Conservation (phyloP, 1,140 invertebrate genomes). For the Melanaphis sacchari region DNA sequence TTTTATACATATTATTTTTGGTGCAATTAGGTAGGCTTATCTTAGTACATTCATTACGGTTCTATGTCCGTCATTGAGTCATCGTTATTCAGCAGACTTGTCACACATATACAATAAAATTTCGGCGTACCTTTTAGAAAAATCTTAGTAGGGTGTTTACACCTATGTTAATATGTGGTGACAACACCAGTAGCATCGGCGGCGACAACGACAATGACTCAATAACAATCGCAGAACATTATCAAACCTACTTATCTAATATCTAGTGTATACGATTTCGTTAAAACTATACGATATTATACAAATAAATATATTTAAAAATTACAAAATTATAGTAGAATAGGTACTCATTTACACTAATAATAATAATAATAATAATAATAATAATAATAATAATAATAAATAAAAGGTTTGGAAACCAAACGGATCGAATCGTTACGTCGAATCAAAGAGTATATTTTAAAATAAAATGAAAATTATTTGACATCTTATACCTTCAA, state of each 20-base stretch:
- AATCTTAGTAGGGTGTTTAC: not conserved
- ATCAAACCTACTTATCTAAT: slow-evolving; percentile 47
- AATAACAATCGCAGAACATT: not conserved
- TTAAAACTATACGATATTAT: slow-evolving; percentile 41
- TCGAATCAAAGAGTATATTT: not conserved
- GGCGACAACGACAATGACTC: not conserved
- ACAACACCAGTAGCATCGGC: not conserved
- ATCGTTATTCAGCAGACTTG: not conserved
- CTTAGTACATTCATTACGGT: slow-evolving; percentile 38
- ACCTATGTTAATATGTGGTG: not conserved
- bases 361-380: slow-evolving; percentile 32
- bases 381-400: slow-evolving; percentile 45
- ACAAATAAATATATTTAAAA: slow-evolving; percentile 51
- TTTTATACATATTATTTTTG: slow-evolving; percentile 50
- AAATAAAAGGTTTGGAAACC: slow-evolving; percentile 36
- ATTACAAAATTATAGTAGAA: slow-evolving; percentile 50
- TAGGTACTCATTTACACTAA: slow-evolving; percentile 47
- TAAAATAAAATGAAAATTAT: not conserved
- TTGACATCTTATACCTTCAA: slow-evolving; percentile 3
- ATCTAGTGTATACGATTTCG: slow-evolving; percentile 27
- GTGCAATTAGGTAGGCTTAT: slow-evolving; percentile 54
- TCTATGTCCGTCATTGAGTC: not conserved
- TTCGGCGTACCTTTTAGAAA: not conserved
- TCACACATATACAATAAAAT: not conserved
- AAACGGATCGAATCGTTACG: slow-evolving; percentile 15